Evolutionary conservation across 2,888 invertebrate species (phyloP), one percentile per base, ranked within the genome.

Genomic region (Mesorhabditis belari): DNA sequence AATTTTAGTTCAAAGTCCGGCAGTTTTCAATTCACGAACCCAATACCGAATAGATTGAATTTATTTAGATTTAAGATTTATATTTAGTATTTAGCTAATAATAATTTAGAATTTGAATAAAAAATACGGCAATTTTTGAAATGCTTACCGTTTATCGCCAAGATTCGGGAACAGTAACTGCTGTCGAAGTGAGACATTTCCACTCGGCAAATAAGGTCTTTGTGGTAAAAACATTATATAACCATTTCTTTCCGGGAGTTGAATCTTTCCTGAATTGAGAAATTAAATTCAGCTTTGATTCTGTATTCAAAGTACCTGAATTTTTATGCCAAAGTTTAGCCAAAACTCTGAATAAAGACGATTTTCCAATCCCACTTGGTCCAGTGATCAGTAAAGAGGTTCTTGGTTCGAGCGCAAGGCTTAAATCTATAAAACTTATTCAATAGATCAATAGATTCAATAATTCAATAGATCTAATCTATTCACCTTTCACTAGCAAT

Each of bases 321-420:
- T 69, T 70, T 52, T 90, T 88, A 0, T 92, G 91, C 96, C 96
- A 96, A 24, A 98, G 85, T 0, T 93, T 92, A 52, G 90, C 90
- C 52, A 96, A 85, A 63, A 95, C 90, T 59, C 96, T 87, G 83
- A 96, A 91, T 71, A 96, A 83, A 0, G 88, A 88, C 51, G 88
- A 89, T 81, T 93, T 93, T 4, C 93, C 93, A 82, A 93, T 93
- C 19, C 96, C 95, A 81, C 95, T 95, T 6, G 93, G 92, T 0
- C 96, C 86, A 2, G 94, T 92, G 70, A 98, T 91, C 44, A 96
- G 86, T 55, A 96, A 66, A 63, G 83, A 84, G 19, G 79, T 74
- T 17, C 83, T 82, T n/a, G 75, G 69, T 17, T 73, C 71, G 35
- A 86, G 74, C 35, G 80, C 69, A 57, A 86, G 69, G 72, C 82